Percentiles rank a stretch among this genome's conserved stretches.
Evolutionary conservation across 2,113 vertebrate genomes (phyloP).

Genomic region (Paradoxurus hermaphroditus): DNA sequence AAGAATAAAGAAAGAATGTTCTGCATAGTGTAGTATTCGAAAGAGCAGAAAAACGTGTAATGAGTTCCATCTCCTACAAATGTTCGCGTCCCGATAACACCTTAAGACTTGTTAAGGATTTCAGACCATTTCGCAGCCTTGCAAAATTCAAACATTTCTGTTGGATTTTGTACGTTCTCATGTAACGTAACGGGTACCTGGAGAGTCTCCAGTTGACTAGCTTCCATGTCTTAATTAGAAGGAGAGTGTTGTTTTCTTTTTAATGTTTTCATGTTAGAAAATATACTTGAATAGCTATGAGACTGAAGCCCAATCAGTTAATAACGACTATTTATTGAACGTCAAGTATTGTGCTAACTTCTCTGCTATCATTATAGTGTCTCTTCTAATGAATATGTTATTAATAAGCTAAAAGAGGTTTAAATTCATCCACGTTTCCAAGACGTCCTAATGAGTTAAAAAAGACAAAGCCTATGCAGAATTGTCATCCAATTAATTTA

Average conservation of each 20-base stretch:
- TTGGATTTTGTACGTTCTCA: background rate
- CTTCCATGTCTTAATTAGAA: conserved; percentile 40
- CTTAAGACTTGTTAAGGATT: background rate
- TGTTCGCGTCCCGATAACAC: background rate
- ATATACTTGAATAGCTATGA: background rate
- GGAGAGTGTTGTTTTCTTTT: background rate
- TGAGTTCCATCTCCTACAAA: background rate
- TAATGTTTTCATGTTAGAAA: conserved; percentile 16
- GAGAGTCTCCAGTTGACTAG: background rate
- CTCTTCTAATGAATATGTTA: conserved; percentile 7
- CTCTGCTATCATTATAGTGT: conserved; percentile 13
- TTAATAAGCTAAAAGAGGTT: background rate
- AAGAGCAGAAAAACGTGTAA: background rate
- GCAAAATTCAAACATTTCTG: background rate
- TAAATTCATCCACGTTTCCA: background rate
- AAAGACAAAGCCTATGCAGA: background rate
- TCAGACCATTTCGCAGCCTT: background rate
- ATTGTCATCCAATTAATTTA: conserved; percentile 38
- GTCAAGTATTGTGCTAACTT: background rate
- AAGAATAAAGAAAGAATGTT: background rate
- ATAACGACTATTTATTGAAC: background rate
- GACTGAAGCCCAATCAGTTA: background rate
- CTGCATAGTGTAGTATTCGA: background rate
- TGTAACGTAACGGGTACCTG: background rate
- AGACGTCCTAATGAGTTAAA: conserved; percentile 42